Conservation (phyloP, 2,888 invertebrate genomes). For the Mellilla xanthometata region DNA sequence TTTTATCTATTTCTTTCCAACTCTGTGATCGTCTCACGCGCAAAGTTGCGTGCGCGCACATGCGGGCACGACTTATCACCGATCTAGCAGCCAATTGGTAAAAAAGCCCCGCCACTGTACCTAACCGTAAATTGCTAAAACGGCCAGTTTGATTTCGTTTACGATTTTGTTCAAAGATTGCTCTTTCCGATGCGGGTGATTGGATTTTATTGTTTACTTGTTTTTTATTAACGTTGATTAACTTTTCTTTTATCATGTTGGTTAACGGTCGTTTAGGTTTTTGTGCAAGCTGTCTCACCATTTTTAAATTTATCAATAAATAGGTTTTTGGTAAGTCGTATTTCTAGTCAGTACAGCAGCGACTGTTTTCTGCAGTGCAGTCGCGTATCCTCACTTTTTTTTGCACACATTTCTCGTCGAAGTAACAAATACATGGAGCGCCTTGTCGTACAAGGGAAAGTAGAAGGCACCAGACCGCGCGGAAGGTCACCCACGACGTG, state of each 20-base stretch:
- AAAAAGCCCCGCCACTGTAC: slow-evolving; percentile 69
- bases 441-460: too few species aligned
- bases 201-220: slow-evolving; percentile 56
- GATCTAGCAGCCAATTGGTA: slow-evolving; percentile 75
- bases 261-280: slow-evolving; percentile 38
- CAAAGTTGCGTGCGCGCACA: slow-evolving; percentile 72
- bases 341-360: too few species aligned
- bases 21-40: slow-evolving; percentile 23
- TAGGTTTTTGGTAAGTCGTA: too few species aligned
- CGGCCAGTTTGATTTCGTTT: slow-evolving; percentile 67
- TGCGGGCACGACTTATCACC: slow-evolving; percentile 72
- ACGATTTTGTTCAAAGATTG: slow-evolving; percentile 73
- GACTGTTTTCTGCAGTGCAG: too few species aligned
- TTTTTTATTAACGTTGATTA: slow-evolving; percentile 46
- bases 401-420: too few species aligned
- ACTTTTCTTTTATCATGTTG: slow-evolving; percentile 44
- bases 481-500: too few species aligned
- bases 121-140: slow-evolving; percentile 76
- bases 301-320: not conserved
- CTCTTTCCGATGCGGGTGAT: slow-evolving; percentile 71
- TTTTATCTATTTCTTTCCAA: slow-evolving; percentile 6
- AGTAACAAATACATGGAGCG: too few species aligned
- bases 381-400: too few species aligned
- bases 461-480: too few species aligned
- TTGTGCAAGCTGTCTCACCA: slow-evolving; percentile 35